Base-by-base conservation (phyloP, 2,888 invertebrate genomes). In the Emmelina monodactyla region DNA sequence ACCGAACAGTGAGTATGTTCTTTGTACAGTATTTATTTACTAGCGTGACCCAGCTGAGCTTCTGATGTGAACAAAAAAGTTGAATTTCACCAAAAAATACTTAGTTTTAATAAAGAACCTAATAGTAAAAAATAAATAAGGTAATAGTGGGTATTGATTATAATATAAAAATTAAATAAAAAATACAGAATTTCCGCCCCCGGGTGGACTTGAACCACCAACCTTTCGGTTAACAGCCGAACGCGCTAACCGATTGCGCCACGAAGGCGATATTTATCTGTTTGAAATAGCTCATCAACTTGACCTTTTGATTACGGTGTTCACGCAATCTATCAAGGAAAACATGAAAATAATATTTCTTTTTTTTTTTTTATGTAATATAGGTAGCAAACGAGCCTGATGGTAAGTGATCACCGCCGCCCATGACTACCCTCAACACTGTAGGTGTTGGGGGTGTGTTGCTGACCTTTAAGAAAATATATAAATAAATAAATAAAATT, bases 141-240 rank as follows among this genome's bases (percentile, higher is more conserved):
- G 19, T 19, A 19, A 6, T 19, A 6, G 5, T 19, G 5, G 9
- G 9, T 19, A 19, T 19, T 19, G 5, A 9, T 5, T 19, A 19
- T 19, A 6, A 19, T 19, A 19, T 5, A 19, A 19, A 19, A 19
- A 19, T 6, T 6, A 19, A 19, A 4, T 25, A 25, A 25, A 25
- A 25, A 25, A 9, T 7, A 25, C n/a, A 28, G n/a, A 28, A 14
- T 19, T 12, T 16, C 42, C 91, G 91, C 91, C 91, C 91, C 91
- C 91, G 91, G 92, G 92, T 92, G 92, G 92, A 88, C 91, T 93
- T 87, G 93, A 93, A 93, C 93, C 92, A 92, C 92, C 92, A 92
- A 93, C 93, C 93, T 93, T 92, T 93, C 92, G 93, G 92, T 93
- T 93, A 93, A 93, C 93, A 93, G 93, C 92, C 93, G 92, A 93